These are phyloP conservation scores for Drosophila ustulata DNA, from an alignment of 2,888 invertebrate genomes.

Conservation along the genomic window DNA sequence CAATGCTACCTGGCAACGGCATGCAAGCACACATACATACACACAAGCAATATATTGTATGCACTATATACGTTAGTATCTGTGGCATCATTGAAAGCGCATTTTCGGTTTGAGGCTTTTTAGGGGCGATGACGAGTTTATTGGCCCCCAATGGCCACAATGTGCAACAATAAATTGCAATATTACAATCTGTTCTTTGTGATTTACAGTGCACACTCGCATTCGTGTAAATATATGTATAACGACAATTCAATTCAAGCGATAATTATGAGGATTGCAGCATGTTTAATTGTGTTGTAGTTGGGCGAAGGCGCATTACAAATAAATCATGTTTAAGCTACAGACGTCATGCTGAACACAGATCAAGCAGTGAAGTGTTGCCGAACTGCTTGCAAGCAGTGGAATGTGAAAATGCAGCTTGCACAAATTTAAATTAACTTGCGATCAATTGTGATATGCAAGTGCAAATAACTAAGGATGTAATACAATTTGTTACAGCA, in stretches of 20 bases:
- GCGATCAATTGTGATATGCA: background rate
- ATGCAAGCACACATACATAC: conserved; percentile 22
- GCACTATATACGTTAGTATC: conserved; percentile 27
- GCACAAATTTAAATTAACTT: background rate
- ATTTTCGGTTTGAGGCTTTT: conserved; percentile 24
- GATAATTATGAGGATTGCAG: conserved; percentile 9
- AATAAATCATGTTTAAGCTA: conserved; percentile 9
- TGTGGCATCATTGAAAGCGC: conserved; percentile 20
- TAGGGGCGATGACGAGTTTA: conserved; percentile 33
- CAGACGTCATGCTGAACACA: background rate
- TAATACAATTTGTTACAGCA: no score
- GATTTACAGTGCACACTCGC: conserved; percentile 15
- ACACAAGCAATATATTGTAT: background rate
- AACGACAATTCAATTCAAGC: conserved; percentile 3
- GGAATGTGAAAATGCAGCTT: background rate
- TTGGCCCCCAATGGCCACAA: conserved; percentile 32
- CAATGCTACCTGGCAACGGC: conserved; percentile 31
- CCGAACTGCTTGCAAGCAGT: background rate
- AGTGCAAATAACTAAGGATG: no score
- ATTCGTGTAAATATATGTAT: conserved; percentile 4
- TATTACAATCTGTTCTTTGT: conserved; percentile 21
- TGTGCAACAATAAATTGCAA: conserved; percentile 43
- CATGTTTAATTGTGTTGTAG: conserved; percentile 9
- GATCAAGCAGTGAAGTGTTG: background rate
- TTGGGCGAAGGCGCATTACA: background rate